These are phyloP conservation scores for Blastobasis adustella DNA, from an alignment of 2,888 invertebrate genomes.

Conservation along the genomic window DNA sequence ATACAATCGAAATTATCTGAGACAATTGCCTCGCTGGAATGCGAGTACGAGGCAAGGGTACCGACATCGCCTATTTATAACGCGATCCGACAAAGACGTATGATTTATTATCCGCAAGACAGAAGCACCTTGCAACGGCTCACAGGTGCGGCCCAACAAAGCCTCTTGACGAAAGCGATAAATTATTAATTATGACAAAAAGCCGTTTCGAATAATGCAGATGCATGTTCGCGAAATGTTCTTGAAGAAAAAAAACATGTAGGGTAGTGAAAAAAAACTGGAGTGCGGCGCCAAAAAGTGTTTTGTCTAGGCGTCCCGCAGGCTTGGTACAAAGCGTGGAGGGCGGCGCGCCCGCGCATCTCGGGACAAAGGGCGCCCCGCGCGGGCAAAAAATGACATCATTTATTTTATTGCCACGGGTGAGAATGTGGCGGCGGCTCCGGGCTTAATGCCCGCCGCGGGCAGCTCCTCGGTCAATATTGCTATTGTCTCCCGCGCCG, in stretches of 20 bases:
- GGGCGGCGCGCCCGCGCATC: slow-evolving; percentile 46
- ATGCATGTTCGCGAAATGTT: slow-evolving; percentile 43
- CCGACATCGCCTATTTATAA: too few species aligned
- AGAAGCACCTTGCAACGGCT: slow-evolving; percentile 58
- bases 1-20: too few species aligned
- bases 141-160: slow-evolving; percentile 58
- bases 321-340: slow-evolving; percentile 48
- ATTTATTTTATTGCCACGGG: slow-evolving; percentile 72
- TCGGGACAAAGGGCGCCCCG: slow-evolving; percentile 59
- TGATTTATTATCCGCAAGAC: slow-evolving; percentile 55
- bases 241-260: slow-evolving; percentile 19
- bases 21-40: too few species aligned
- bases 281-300: slow-evolving; percentile 66
- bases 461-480: slow-evolving; percentile 46
- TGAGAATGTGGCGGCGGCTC: slow-evolving; percentile 70
- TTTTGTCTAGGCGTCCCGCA: slow-evolving; percentile 68
- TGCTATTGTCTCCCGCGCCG: slow-evolving; percentile 12
- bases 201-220: slow-evolving; percentile 45
- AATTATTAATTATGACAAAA: slow-evolving; percentile 73
- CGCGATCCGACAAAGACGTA: slow-evolving; percentile 23
- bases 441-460: slow-evolving; percentile 64
- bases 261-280: slow-evolving; percentile 35
- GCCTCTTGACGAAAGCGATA: slow-evolving; percentile 58
- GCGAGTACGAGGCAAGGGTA: too few species aligned
- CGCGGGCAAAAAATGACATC: slow-evolving; percentile 71